phyloP scores from a whole-genome alignment of 2,113 vertebrate species.

The Microcebus jonahi region DNA sequence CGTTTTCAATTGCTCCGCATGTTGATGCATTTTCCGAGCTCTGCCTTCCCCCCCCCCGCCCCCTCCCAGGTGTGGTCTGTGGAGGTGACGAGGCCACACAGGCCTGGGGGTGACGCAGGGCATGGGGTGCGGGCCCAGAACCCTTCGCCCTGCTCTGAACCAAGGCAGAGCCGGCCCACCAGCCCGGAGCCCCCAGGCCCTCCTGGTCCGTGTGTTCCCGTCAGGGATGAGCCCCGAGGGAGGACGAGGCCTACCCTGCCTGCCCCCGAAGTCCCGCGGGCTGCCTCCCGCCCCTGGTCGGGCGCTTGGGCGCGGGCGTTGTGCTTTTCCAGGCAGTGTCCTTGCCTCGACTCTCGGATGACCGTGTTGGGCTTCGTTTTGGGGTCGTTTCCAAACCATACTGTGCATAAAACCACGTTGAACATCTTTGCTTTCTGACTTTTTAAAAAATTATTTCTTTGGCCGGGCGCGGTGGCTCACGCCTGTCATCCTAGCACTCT shows the following conservation, averaged over 20 bases:
- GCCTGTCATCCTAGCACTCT: too few species aligned
- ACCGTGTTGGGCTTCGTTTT: background rate
- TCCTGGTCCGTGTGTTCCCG: background rate
- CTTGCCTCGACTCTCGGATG: rapidly evolving
- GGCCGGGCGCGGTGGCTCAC: too few species aligned
- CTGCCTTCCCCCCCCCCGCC: background rate
- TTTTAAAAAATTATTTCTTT: too few species aligned
- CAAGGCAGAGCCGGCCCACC: background rate
- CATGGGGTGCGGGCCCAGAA: background rate
- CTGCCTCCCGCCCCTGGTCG: too few species aligned
- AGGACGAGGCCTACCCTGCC: rapidly evolving
- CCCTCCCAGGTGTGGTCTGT: background rate
- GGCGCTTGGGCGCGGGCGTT: too few species aligned
- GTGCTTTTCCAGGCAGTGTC: rapidly evolving
- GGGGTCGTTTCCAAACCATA: background rate
- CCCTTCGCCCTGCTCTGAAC: background rate
- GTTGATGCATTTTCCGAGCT: background rate
- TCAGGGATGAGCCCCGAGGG: rapidly evolving
- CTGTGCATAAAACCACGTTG: background rate
- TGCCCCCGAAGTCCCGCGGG: background rate
- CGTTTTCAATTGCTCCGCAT: background rate
- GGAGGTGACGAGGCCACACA: background rate
- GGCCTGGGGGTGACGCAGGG: background rate
- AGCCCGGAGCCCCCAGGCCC: background rate
- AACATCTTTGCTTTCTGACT: background rate